Conservation (phyloP, 2,888 invertebrate species). For the Busseola fusca region DNA sequence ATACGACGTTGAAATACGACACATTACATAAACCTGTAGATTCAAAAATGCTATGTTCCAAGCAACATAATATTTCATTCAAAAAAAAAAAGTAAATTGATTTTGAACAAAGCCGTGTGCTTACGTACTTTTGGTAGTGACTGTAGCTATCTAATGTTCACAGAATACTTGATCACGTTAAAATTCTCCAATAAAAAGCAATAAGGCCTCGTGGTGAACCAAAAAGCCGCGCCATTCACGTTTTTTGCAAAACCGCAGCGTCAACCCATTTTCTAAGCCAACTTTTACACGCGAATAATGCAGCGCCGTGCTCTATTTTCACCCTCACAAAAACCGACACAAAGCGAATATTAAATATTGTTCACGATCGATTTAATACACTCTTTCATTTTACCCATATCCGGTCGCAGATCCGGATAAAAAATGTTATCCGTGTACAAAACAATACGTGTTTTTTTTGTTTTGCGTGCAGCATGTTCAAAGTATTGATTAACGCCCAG, state of each 20-base stretch:
- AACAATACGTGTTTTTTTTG: conserved; percentile 65
- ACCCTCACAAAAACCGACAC: conserved; percentile 49
- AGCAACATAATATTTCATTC: no score
- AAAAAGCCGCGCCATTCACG: conserved; percentile 26
- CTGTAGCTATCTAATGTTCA: not conserved
- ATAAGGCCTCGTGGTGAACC: conserved; percentile 35
- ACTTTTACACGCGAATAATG: conserved; percentile 38
- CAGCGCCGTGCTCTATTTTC: conserved; percentile 31
- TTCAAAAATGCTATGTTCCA: no score
- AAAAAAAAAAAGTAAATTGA: no score
- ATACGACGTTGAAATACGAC: no score
- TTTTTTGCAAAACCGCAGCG: conserved; percentile 38
- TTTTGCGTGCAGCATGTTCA: conserved; percentile 69
- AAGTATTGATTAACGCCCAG: conserved; percentile 80
- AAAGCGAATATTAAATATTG: conserved; percentile 65
- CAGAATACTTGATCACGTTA: conserved; percentile 18
- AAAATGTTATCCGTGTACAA: conserved; percentile 69
- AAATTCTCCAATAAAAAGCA: conserved; percentile 45
- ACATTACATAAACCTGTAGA: no score
- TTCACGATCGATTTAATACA: conserved; percentile 67
- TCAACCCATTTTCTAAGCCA: conserved; percentile 42
- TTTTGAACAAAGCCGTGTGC: no score
- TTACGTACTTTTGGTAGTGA: no score
- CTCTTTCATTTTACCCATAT: conserved; percentile 64
- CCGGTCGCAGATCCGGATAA: conserved; percentile 66